These are phyloP conservation scores for Drosophila peninsularis DNA, from an alignment of 2,888 invertebrate species.

Conservation along the genomic window DNA sequence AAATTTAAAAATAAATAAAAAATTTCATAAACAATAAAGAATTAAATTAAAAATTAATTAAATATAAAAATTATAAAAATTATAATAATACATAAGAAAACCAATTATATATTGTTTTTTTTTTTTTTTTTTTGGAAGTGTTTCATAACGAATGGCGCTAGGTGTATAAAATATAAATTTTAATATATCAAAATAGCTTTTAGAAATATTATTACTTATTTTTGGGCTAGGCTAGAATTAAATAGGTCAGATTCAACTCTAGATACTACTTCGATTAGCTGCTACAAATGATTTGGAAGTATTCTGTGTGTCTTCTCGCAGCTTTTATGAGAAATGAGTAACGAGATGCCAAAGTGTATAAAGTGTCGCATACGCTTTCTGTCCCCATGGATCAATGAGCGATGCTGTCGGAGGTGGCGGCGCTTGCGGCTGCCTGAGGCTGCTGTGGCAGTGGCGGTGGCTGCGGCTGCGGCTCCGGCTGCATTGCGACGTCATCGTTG, in stretches of 20 bases:
- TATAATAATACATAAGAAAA: no score
- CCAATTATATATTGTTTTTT: no score
- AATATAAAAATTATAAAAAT: no score
- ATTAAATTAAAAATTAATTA: no score
- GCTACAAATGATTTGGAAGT: neutral
- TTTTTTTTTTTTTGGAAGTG: no score
- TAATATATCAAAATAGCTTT: no score
- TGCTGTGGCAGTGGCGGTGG: constrained; percentile 4
- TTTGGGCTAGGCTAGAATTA: neutral
- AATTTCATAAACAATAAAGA: no score
- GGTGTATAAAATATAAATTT: no score
- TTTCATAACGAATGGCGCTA: no score
- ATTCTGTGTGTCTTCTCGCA: no score
- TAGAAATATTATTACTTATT: no score
- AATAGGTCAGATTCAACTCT: neutral
- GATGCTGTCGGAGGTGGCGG: constrained; percentile 37
- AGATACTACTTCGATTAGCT: neutral
- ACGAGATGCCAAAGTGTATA: constrained; percentile 13
- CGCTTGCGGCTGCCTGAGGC: constrained; percentile 10
- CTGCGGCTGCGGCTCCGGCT: constrained; percentile 14
- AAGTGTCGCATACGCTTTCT: neutral
- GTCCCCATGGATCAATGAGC: constrained; percentile 17
- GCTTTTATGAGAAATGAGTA: neutral
- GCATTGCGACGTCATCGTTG: constrained; percentile 42
- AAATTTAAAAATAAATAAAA: no score